Base-by-base conservation (phyloP, 1,140 invertebrate genomes). In the Drosophila repleta region DNA sequence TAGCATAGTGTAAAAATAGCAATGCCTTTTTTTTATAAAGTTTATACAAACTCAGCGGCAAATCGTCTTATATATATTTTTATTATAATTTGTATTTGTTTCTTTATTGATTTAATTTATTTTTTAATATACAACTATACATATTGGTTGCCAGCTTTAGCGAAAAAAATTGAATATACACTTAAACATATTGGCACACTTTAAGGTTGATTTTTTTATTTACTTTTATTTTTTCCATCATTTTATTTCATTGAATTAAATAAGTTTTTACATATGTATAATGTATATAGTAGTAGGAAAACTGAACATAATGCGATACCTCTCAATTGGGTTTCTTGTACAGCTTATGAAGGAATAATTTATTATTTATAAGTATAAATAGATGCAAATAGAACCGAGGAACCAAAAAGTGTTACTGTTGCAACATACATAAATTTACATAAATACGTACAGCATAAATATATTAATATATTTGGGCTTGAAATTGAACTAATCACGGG, bases 1-100 rank as follows among this genome's bases (percentile, higher is more conserved):
- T n/a, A n/a, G n/a, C n/a, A n/a, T n/a, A 69, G 88, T 90, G 88
- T 90, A 90, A 90, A 90, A 90, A 90, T 90, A 90, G 73, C 73
- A 82, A 82, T 81, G 76, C 24, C n/a, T 35, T 41, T 51, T 69
- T 66, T 60, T 39, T 57, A 48, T 52, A 58, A 60, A 32, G 69
- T 72, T 61, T 87, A 56, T 78, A 80, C 81, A 85, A 85, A 85
- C 82, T 81, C 82, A 85, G 82, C 81, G 60, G 60, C 60, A 68
- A 78, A 74, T 83, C 46, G 55, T 55, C n/a, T n/a, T n/a, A n/a
- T 45, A 64, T 56, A 79, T 79, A 56, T 75, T 49, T 52, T 17
- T 17, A 24, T 66, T 18, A 41, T 35, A 35, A 43, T 24, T 46
- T 39, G n/a, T 5, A 43, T 26, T 45, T 70, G 20, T 56, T 37